Percentiles rank a stretch among this genome's conserved stretches.
phyloP scores from a whole-genome alignment of 2,113 vertebrate genomes.

The Pantherophis guttatus region DNA sequence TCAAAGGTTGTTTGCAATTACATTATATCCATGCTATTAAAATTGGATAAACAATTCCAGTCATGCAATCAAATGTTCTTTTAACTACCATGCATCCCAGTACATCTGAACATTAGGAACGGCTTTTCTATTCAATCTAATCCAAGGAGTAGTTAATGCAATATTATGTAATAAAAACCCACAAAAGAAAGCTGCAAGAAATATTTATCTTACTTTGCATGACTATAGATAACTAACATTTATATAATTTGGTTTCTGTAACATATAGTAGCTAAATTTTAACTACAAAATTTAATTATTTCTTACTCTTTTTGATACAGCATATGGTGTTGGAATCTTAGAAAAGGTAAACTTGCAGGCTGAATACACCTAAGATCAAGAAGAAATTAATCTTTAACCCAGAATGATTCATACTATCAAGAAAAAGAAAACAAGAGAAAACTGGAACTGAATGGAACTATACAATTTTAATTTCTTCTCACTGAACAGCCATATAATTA shows the following conservation, averaged over 20 bases:
- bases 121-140: not conserved
- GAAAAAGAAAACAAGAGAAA: not conserved
- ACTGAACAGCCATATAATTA: not conserved
- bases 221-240: not conserved
- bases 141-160: not conserved
- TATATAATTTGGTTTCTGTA: not conserved
- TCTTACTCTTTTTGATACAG: slow-evolving; percentile 86
- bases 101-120: not conserved
- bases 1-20: not conserved
- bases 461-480: not conserved
- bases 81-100: not conserved
- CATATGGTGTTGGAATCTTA: slow-evolving; percentile 94
- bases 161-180: not conserved
- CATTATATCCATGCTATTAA: not conserved
- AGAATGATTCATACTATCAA: not conserved
- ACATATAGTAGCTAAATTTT: not conserved
- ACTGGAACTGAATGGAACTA: not conserved
- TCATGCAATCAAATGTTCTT: not conserved
- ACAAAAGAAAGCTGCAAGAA: not conserved
- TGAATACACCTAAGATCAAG: slow-evolving; percentile 83
- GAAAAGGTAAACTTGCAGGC: slow-evolving; percentile 92
- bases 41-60: not conserved
- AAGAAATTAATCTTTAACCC: not conserved
- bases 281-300: not conserved
- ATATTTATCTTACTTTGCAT: not conserved